Conservation (phyloP, 2,113 vertebrate species). For the Centropristis striata region DNA sequence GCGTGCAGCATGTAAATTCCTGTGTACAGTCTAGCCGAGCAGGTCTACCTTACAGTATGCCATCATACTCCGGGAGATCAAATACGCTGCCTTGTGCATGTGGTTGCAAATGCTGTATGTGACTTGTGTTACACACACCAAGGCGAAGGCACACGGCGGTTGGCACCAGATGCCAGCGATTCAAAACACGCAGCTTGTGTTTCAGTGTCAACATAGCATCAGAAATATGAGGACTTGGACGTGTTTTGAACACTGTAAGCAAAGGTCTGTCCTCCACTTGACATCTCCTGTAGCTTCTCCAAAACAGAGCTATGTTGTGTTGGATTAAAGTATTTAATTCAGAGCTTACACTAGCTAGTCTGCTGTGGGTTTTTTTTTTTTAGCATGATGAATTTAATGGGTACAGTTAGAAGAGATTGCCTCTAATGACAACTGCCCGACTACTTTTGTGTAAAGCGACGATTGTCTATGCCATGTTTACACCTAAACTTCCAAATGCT, state of each 20-base stretch:
- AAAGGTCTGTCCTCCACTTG: slow-evolving; percentile 40
- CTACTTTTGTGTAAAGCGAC: slow-evolving; percentile 36
- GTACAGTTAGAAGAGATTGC: slow-evolving; percentile 79
- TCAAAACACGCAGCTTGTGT: slow-evolving; percentile 62
- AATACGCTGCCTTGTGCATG: slow-evolving; percentile 32
- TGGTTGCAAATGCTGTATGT: slow-evolving; percentile 31
- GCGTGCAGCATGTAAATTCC: slow-evolving; percentile 21
- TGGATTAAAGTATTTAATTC: slow-evolving; percentile 49
- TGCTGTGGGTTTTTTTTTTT: slow-evolving; percentile 34
- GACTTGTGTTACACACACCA: slow-evolving; percentile 43
- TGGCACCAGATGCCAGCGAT: slow-evolving; percentile 34
- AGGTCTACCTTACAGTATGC: slow-evolving; percentile 23
- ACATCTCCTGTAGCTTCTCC: slow-evolving; percentile 24
- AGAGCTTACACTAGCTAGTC: slow-evolving; percentile 42
- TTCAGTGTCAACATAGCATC: slow-evolving; percentile 63
- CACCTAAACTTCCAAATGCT: slow-evolving; percentile 57
- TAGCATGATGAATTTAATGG: slow-evolving; percentile 33
- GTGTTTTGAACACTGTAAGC: slow-evolving; percentile 19
- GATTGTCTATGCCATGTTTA: slow-evolving; percentile 65
- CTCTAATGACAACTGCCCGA: slow-evolving; percentile 82
- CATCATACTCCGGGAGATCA: slow-evolving; percentile 18
- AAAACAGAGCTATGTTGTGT: slow-evolving; percentile 18
- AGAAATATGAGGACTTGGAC: slow-evolving; percentile 39
- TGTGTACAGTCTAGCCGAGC: slow-evolving; percentile 15
- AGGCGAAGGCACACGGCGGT: background rate